These are phyloP conservation scores for Etheostoma spectabile DNA, from an alignment of 2,113 vertebrate species.

Conservation along the genomic window DNA sequence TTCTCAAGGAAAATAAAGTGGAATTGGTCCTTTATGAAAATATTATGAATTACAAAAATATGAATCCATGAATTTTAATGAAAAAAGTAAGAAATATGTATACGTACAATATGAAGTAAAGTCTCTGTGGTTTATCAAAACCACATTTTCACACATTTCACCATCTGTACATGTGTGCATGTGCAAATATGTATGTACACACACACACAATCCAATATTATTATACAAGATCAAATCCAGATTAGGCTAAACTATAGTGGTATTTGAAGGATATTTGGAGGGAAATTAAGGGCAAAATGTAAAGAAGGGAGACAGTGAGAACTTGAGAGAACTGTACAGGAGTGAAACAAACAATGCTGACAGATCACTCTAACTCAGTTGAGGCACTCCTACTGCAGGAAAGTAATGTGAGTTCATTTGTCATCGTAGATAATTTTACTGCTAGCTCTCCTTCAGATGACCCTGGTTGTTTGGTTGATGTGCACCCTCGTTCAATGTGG, in stretches of 20 bases:
- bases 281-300: slow-evolving; percentile 4
- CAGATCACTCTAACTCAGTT: slow-evolving; percentile 1
- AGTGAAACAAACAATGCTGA: slow-evolving; percentile 15
- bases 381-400: slow-evolving; percentile 9
- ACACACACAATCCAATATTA: slow-evolving; percentile 11
- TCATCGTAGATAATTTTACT: slow-evolving; percentile 57
- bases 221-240: slow-evolving; percentile 14
- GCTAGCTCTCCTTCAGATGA: slow-evolving; percentile 77
- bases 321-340: slow-evolving; percentile 16
- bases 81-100: slow-evolving; percentile 50
- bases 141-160: slow-evolving; percentile 2
- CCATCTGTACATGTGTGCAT: neutral
- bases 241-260: slow-evolving; percentile 1
- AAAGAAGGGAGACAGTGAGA: slow-evolving; percentile 10
- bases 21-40: slow-evolving; percentile 50
- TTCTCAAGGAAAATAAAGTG: slow-evolving; percentile 1
- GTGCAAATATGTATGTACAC: neutral
- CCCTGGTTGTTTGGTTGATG: slow-evolving; percentile 68
- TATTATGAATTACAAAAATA: slow-evolving; percentile 64
- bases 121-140: slow-evolving; percentile 18
- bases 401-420: slow-evolving; percentile 52
- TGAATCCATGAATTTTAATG: slow-evolving; percentile 31
- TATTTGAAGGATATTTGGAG: slow-evolving; percentile 1
- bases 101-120: slow-evolving; percentile 16
- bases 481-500: slow-evolving; percentile 6